These are phyloP conservation scores for Periplaneta americana DNA, from an alignment of 1,140 invertebrate species.

Conservation along the genomic window DNA sequence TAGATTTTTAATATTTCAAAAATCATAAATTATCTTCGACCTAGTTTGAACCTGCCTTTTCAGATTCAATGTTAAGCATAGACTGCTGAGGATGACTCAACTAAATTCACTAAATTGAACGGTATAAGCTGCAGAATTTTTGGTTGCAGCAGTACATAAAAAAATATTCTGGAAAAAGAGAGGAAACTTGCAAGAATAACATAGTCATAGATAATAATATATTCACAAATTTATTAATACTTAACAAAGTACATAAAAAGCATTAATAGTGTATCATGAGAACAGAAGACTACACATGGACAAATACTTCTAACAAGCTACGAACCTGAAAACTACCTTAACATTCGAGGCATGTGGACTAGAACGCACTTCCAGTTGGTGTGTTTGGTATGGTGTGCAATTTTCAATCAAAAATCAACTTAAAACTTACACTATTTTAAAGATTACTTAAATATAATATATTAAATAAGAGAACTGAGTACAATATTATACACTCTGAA, in stretches of 20 bases:
- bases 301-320: not conserved
- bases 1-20: too few species aligned
- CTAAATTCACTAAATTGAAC: too few species aligned
- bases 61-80: too few species aligned
- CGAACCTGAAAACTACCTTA: not conserved
- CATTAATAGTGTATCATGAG: not conserved
- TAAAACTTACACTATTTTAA: not conserved
- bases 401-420: not conserved
- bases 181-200: too few species aligned
- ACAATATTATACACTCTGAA: not conserved
- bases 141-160: too few species aligned
- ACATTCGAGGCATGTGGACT: not conserved
- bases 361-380: not conserved
- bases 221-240: not conserved
- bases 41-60: too few species aligned
- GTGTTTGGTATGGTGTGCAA: not conserved
- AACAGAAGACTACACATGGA: not conserved
- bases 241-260: not conserved
- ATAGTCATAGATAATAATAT: too few species aligned
- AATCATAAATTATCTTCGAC: too few species aligned
- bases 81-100: too few species aligned
- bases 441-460: not conserved
- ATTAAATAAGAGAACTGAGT: not conserved
- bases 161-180: too few species aligned
- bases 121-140: too few species aligned